Evolutionary conservation across 2,888 invertebrate genomes (phyloP).

Genomic region (Scaptomyza cyrtandrae): DNA sequence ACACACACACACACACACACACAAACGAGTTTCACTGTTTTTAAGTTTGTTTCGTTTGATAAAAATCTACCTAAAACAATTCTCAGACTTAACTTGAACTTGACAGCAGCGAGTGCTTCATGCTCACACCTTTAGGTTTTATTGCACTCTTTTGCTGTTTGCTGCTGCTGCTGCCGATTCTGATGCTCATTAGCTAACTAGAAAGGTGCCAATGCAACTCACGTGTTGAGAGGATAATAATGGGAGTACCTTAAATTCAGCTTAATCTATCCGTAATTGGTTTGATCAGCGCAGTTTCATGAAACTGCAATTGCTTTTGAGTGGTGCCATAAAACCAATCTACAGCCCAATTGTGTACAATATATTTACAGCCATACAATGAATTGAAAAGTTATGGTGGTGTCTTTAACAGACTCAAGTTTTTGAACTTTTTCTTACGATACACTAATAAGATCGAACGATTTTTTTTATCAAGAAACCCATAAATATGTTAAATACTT

Average conservation of each 20-base stretch:
- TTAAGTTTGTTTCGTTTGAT: conserved; percentile 18
- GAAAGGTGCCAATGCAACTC: conserved; percentile 44
- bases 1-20: conserved; percentile 19
- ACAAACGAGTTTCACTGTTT: conserved; percentile 14
- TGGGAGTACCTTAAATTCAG: conserved; percentile 13
- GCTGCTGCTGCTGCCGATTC: conserved; percentile 13
- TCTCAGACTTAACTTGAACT: conserved; percentile 72
- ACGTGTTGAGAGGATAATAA: conserved; percentile 24
- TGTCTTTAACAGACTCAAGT: background rate
- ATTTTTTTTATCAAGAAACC: background rate
- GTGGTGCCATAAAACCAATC: conserved; percentile 22
- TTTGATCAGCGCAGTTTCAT: conserved; percentile 36
- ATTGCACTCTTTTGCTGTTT: conserved; percentile 41
- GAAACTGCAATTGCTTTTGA: conserved; percentile 20
- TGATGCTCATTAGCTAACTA: conserved; percentile 52
- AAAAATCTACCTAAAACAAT: conserved; percentile 63
- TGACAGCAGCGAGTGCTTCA: conserved; percentile 58
- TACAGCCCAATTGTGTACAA: conserved; percentile 22
- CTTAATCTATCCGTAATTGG: conserved; percentile 44
- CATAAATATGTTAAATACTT: conserved; percentile 20
- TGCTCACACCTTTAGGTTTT: conserved; percentile 60
- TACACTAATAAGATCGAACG: background rate
- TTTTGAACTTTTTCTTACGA: background rate
- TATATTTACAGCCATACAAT: conserved; percentile 11
- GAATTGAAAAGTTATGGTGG: background rate